Evolutionary conservation across 2,797 vertebrate species (phyloP), one percentile per base, ranked within the genome.

Genomic region (Micropoecilia bifurca): DNA sequence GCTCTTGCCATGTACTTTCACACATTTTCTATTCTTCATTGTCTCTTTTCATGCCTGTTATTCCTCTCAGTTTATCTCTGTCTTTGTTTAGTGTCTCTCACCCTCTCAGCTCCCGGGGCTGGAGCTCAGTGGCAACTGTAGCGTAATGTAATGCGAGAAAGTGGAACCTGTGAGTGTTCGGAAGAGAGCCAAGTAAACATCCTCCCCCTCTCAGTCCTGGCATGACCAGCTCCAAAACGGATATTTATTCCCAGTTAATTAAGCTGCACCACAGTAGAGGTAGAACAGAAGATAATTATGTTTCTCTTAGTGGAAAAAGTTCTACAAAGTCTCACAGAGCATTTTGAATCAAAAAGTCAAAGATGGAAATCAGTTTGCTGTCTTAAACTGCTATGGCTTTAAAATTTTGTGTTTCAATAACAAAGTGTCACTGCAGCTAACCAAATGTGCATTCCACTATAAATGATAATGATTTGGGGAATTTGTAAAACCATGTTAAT

Each of bases 121-220:
- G 90, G 76, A 93, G 91, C 87, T 93, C 50, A 86, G 89, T 90
- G 90, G 80, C 88, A 92, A 93, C 86, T 93, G 90, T 93, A 94
- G 93, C 94, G 91, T 93, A 91, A 92, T 91, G 91, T 92, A 92
- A 95, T 92, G 91, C 80, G 90, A 93, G 89, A 86, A 79, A 94
- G 92, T 85, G 81, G 89, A 94, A 95, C 92, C 93, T 90, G 91
- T 78, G 87, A 93, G 90, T 86, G 89, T 87, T 92, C 84, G 74
- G 89, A 87, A 77, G 61, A 87, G 41, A 79, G 88, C 91, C 92
- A 92, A 94, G 87, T 89, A 90, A 93, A 94, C 90, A 91, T 79
- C 89, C 90, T 90, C 81, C 80, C 74, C 84, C 89, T 84, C 85
- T 75, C 61, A 14, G 85, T 80, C 80, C 79, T 85, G 85, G 83